Base-by-base conservation (phyloP, 2,113 vertebrate genomes). In the Lepisosteus osseus region DNA sequence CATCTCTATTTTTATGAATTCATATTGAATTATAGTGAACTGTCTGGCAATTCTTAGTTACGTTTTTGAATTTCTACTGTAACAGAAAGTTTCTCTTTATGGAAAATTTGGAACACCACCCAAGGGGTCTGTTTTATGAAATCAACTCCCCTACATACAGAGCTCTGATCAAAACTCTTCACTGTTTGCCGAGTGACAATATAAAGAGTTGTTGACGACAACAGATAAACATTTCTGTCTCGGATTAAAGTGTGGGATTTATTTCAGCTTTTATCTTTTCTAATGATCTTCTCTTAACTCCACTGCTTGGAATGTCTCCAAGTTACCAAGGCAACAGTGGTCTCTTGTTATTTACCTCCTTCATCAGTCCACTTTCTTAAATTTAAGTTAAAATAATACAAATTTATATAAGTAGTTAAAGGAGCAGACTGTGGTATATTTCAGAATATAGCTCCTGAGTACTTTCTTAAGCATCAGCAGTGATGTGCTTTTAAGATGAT, bases 211-310 rank as follows among this genome's bases (percentile, higher is more conserved):
- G 79, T 78, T 82, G 78, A 76, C 79, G 79, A 75, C 74, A 77
- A 70, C 77, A 77, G 75, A 76, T 80, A 68, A 82, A 64, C 64
- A 76, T 81, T 67, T 83, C 61, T 76, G 66, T 73, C 55, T 72
- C 67, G 77, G 84, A 87, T 84, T 87, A 80, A 78, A 72, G 70
- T 75, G 65, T 69, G 79, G 83, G 80, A 84, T 86, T 86, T 86
- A 81, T 83, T 84, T 74, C 77, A 68, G 66, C 76, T 81, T 80
- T 83, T 78, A 83, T 82, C 85, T 78, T 77, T 62, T 76, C 79
- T 77, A 82, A 78, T 85, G 80, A 85, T 86, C 82, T 80, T 85
- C 81, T 77, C 78, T 76, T 81, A 82, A 67, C 83, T 73, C 73
- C 69, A 54, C 41, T 59, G 55, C 15, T 79, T 80, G 86, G 83